Base-by-base conservation (phyloP, 2,113 vertebrate species). In the Megalops atlanticus region DNA sequence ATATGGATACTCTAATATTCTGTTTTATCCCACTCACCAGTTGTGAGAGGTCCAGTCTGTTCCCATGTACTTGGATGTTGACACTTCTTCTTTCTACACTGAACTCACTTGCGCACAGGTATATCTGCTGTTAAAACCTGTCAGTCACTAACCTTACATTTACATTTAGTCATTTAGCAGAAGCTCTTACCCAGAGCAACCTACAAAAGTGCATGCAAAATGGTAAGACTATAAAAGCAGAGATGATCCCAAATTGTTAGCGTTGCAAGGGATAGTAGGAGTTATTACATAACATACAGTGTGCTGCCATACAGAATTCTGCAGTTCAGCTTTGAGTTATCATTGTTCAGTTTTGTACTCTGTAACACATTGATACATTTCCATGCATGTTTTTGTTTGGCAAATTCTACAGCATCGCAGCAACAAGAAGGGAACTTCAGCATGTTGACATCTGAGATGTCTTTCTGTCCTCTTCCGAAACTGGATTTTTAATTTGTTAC, bases 21-120 rank as follows among this genome's bases (percentile, higher is more conserved):
- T 54, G 80, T 86, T 11, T 11, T 64, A 15, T 78, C 15, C 39
- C 24, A 18, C 18, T 83, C 7, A 82, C n/a, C 80, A 95, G 94
- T 78, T 95, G 94, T 90, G 89, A 14, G 92, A 93, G 85, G 91
- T 92, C 0, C 91, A 95, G 85, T 90, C 89, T 4, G 86, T 92
- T 35, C 89, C 92, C 0, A 85, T 94, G 40, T 91, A 94, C 85
- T 87, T 95, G 90, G 93, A 95, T 21, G 93, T 95, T 45, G 88
- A 94, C 86, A 94, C 93, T 0, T 93, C 93, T 0, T 92, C 92
- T 1, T 95, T 94, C 84, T 94, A 92, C 87, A 88, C 88, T 1
- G 92, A 95, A 76, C 91, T 95, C 80, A 91, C 84, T 35, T 84
- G 92, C 86, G 92, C 93, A 2, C 88, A 94, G 92, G 93, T 95